phyloP scores from a whole-genome alignment of 2,113 vertebrate species.

The Redunca redunca region DNA sequence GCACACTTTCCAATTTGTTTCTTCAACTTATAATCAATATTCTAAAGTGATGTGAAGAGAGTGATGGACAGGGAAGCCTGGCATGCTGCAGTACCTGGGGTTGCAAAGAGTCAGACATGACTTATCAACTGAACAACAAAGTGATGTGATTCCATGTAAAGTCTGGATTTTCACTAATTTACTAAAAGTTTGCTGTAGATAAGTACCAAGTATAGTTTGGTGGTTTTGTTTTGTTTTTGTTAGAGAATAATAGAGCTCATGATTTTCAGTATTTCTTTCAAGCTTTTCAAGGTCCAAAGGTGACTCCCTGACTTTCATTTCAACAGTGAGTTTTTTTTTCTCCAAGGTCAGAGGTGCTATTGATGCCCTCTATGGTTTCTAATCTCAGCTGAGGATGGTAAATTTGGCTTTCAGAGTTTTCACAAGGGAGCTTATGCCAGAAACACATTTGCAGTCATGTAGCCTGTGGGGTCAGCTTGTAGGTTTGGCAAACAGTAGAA shows the following conservation, averaged over 20 bases:
- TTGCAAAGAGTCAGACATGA: neutral
- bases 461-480: neutral
- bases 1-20: neutral
- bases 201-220: neutral
- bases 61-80: neutral
- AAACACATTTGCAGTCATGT: neutral
- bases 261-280: neutral
- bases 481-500: neutral
- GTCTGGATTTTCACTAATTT: neutral
- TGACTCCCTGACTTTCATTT: neutral
- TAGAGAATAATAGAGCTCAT: neutral
- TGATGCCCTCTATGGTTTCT: fast-evolving
- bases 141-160: neutral
- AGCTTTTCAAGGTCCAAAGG: neutral
- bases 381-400: neutral
- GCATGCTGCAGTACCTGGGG: neutral
- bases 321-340: neutral
- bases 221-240: slow-evolving; percentile 15
- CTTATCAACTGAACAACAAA: neutral
- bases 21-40: neutral
- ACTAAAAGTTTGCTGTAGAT: neutral
- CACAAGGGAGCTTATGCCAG: neutral
- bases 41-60: neutral
- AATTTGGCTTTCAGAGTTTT: neutral
- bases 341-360: neutral